Percentiles rank a stretch among this genome's conserved stretches.
These are phyloP conservation scores for Metopolophium dirhodum DNA, from an alignment of 1,140 invertebrate species.

Conservation along the genomic window DNA sequence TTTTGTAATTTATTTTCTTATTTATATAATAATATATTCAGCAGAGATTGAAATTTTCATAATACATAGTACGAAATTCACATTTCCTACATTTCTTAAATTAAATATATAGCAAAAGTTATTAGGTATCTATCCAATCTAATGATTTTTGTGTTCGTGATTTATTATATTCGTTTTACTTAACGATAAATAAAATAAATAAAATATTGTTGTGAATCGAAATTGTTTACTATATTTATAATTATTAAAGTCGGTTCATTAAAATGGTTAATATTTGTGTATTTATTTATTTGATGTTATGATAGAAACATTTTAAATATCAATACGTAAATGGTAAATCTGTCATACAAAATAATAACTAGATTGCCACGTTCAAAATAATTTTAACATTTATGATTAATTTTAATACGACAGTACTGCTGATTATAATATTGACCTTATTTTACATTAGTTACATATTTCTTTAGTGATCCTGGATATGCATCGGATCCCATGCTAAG, in stretches of 20 bases:
- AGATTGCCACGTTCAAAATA: not conserved
- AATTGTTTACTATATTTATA: not conserved
- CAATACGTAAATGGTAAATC: not conserved
- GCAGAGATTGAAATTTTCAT: not conserved
- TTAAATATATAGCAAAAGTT: not conserved
- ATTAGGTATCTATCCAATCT: not conserved
- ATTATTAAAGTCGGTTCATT: not conserved
- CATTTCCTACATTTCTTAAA: not conserved
- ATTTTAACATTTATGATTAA: not conserved
- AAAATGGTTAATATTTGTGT: not conserved
- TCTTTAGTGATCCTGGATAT: not conserved
- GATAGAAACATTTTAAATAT: not conserved
- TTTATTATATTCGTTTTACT: not conserved
- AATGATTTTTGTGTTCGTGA: not conserved
- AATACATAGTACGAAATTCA: not conserved
- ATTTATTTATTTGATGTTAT: not conserved
- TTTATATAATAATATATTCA: constrained; percentile 36
- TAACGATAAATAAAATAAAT: not conserved
- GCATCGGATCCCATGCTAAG: not conserved
- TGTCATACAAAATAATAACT: not conserved
- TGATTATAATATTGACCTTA: not conserved
- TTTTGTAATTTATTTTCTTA: not conserved
- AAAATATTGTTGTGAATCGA: not conserved
- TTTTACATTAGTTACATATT: constrained; percentile 2
- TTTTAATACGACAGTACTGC: not conserved